A percentile compares a stretch with the other conserved stretches of the same genome.
Conservation (phyloP, 2,797 vertebrate species). For the Sebastes taczanowskii region DNA sequence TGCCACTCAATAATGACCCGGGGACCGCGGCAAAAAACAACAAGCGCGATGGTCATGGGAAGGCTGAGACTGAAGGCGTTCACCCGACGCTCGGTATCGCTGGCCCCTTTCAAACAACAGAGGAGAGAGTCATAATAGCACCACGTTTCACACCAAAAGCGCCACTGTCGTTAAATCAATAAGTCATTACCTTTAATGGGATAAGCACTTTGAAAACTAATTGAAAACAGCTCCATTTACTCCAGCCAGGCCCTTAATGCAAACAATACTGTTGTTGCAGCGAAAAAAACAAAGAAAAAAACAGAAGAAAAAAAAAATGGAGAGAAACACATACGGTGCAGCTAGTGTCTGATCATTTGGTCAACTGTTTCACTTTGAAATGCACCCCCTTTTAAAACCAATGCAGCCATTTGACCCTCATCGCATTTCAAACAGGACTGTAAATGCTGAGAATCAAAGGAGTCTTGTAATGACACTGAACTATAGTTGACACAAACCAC, state of each 20-base stretch:
- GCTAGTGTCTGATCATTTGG: conserved; percentile 57
- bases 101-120: conserved; percentile 67
- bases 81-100: conserved; percentile 38
- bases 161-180: conserved; percentile 97
- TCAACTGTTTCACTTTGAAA: conserved; percentile 64
- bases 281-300: conserved; percentile 55
- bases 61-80: conserved; percentile 46
- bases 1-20: conserved; percentile 69
- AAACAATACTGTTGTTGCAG: conserved; percentile 84
- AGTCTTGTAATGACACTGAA: not conserved
- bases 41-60: conserved; percentile 29
- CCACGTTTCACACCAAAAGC: conserved; percentile 93
- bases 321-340: conserved; percentile 35
- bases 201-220: conserved; percentile 99
- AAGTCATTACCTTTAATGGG: conserved; percentile 99
- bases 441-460: not conserved
- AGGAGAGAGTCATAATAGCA: conserved; percentile 86
- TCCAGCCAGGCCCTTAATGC: conserved; percentile 89
- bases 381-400: conserved; percentile 7
- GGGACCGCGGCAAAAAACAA: conserved; percentile 44
- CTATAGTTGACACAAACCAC: not conserved
- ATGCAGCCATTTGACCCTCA: conserved; percentile 37
- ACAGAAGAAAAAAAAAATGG: not conserved
- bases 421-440: conserved; percentile 5
- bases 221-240: conserved; percentile 99